Conservation (phyloP, 2,888 invertebrate species). For the Tupiocoris notatus region DNA sequence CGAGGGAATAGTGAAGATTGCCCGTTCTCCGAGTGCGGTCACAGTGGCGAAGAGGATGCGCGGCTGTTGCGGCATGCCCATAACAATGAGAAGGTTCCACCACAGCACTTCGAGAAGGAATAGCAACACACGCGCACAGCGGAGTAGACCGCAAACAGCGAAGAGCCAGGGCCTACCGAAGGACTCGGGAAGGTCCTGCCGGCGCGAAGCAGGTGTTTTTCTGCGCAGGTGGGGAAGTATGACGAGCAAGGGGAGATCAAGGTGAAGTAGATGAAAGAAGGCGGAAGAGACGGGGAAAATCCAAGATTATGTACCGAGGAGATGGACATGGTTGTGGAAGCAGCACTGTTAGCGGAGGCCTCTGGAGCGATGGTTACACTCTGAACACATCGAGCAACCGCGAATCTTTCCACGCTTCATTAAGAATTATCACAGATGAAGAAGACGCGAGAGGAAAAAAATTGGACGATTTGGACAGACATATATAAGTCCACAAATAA, state of each 20-base stretch:
- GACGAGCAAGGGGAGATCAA: not conserved
- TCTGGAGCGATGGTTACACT: not conserved
- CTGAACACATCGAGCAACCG: too few relatives aligned
- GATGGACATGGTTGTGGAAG: not conserved
- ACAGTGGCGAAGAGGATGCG: not conserved
- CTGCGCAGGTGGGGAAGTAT: not conserved
- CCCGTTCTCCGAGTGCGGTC: not conserved
- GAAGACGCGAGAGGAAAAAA: too few relatives aligned
- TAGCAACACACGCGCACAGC: not conserved
- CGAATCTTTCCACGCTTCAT: too few relatives aligned
- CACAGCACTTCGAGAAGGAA: not conserved
- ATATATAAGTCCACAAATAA: too few relatives aligned
- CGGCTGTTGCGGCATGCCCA: not conserved
- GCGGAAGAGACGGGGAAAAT: not conserved
- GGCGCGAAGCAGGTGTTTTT: not conserved
- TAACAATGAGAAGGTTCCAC: not conserved
- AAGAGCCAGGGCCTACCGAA: not conserved
- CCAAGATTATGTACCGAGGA: not conserved
- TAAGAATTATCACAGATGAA: too few relatives aligned
- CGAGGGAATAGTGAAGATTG: not conserved
- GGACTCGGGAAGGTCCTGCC: not conserved
- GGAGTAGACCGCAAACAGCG: not conserved
- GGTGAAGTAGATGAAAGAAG: not conserved
- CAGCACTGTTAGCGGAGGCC: not conserved
- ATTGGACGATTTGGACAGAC: too few relatives aligned